These are phyloP conservation scores for Mustelus asterias DNA, from an alignment of 2,113 vertebrate species.

Conservation along the genomic window DNA sequence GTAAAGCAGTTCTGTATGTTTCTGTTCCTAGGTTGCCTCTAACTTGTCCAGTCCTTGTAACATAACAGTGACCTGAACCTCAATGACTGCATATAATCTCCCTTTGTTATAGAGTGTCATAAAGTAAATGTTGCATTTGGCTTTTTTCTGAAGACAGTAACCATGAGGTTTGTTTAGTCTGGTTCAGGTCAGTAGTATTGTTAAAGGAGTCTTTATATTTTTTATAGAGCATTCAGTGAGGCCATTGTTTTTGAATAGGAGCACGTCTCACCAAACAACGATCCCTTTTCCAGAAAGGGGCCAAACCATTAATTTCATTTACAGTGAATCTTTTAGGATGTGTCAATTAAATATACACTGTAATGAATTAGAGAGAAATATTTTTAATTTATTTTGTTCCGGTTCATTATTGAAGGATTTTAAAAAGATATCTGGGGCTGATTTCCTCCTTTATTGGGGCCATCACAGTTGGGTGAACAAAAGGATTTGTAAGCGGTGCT, in stretches of 20 bases:
- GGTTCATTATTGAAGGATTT: neutral
- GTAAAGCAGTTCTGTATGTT: neutral
- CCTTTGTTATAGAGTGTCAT: neutral
- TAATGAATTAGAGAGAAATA: neutral
- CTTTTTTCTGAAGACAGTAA: neutral
- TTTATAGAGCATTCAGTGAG: neutral
- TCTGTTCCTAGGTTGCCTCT: neutral
- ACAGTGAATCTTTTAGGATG: neutral
- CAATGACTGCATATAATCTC: neutral
- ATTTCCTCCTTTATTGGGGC: neutral
- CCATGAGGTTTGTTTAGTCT: neutral
- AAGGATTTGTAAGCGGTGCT: neutral
- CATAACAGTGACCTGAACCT: neutral
- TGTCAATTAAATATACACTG: neutral
- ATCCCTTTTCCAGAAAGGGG: neutral
- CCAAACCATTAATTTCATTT: neutral
- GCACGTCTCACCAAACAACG: neutral
- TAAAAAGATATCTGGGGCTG: neutral
- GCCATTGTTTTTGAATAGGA: neutral
- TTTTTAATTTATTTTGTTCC: neutral
- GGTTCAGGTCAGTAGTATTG: no score
- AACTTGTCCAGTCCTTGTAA: neutral
- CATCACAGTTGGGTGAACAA: neutral
- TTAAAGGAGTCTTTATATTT: neutral
- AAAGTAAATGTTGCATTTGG: neutral